A percentile compares a stretch with the other conserved stretches of the same genome.
phyloP scores from a whole-genome alignment of 2,888 invertebrate species.

The Hirtodrosophila histrioides region DNA sequence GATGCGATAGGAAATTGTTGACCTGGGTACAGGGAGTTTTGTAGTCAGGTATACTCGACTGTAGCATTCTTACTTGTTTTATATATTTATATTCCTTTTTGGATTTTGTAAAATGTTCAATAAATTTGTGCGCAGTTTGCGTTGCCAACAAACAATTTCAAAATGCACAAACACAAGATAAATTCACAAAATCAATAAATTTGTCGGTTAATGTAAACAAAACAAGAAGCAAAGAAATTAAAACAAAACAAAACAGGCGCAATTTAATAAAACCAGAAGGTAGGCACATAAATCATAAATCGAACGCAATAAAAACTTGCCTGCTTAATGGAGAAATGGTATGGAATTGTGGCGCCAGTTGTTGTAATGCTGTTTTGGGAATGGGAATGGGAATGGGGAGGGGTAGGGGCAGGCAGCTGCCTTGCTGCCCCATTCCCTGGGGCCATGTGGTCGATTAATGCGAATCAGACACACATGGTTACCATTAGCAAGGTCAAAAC shows the following conservation, averaged over 20 bases:
- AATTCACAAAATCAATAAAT: conserved; percentile 47
- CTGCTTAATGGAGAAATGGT: conserved; percentile 13
- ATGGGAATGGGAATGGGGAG: too few species aligned
- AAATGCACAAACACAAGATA: conserved; percentile 19
- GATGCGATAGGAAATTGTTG: too few species aligned
- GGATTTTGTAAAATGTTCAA: conserved; percentile 11
- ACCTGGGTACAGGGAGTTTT: too few species aligned
- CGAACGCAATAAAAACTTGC: conserved; percentile 21
- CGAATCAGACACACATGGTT: conserved; percentile 8
- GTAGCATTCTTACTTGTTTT: too few species aligned
- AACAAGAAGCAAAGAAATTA: conserved; percentile 20
- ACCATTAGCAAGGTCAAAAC: conserved; percentile 29
- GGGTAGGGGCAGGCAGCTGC: too few species aligned
- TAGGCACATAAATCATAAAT: conserved; percentile 37
- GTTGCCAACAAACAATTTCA: conserved; percentile 1
- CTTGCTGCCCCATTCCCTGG: not conserved
- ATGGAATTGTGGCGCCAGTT: conserved; percentile 41
- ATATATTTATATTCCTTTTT: not conserved
- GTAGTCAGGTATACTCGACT: too few species aligned
- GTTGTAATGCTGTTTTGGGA: conserved; percentile 19
- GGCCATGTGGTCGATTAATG: conserved; percentile 49
- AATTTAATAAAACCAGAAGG: conserved; percentile 21
- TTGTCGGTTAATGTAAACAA: conserved; percentile 37
- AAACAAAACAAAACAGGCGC: conserved; percentile 20
- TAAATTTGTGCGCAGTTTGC: conserved; percentile 38